Conservation (phyloP, 2,888 invertebrate species). For the Euproctis similis region DNA sequence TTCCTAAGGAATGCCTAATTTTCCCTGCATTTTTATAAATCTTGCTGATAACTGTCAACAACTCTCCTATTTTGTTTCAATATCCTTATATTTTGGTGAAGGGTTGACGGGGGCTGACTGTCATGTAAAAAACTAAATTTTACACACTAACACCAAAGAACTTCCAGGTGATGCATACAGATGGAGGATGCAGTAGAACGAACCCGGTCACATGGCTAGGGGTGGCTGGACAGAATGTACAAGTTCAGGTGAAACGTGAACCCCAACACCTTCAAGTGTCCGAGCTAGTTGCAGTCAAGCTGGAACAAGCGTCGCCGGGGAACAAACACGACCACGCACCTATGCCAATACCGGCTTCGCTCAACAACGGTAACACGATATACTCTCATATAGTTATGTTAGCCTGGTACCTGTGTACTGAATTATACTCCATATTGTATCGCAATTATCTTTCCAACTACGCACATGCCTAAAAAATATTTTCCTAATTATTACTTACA, state of each 20-base stretch:
- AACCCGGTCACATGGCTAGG: constrained; percentile 80
- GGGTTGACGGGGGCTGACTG: too few species aligned
- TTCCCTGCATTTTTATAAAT: too few species aligned
- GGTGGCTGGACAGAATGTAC: constrained; percentile 61
- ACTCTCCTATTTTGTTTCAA: too few species aligned
- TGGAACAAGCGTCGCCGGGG: constrained; percentile 80
- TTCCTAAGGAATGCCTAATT: too few species aligned
- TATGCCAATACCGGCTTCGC: constrained; percentile 55
- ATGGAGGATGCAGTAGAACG: constrained; percentile 81
- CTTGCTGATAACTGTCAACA: too few species aligned
- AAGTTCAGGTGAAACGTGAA: constrained; percentile 80
- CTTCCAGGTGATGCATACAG: constrained; percentile 57
- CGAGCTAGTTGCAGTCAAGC: constrained; percentile 77
- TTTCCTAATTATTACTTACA: too few species aligned
- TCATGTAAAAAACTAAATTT: too few species aligned
- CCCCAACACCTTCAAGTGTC: constrained; percentile 76
- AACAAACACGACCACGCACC: constrained; percentile 70
- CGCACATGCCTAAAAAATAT: too few species aligned
- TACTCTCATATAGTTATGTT: constrained; percentile 12
- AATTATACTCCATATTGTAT: too few species aligned
- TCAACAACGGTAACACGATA: constrained; percentile 60
- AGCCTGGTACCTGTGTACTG: constrained; percentile 31
- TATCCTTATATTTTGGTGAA: too few species aligned
- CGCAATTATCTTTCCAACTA: too few species aligned
- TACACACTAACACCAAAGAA: too few species aligned